Percentiles rank a stretch among this genome's conserved stretches.
These are phyloP conservation scores for Euglossa dilemma DNA, from an alignment of 1,140 invertebrate species.

Conservation along the genomic window DNA sequence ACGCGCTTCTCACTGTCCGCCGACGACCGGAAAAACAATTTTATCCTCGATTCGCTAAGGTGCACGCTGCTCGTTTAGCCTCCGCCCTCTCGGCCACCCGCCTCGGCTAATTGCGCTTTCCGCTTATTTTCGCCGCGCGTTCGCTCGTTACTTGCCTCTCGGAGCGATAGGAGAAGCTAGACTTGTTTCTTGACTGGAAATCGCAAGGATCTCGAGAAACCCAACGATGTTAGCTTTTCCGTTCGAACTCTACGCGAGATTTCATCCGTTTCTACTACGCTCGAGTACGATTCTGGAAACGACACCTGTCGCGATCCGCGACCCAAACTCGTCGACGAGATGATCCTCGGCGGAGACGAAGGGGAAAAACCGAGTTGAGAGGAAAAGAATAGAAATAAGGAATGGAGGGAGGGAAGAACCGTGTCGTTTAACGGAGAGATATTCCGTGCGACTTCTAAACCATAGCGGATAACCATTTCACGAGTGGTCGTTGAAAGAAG, in stretches of 20 bases:
- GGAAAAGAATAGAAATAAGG: too few species aligned
- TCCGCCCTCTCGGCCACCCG: neutral
- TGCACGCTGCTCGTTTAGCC: neutral
- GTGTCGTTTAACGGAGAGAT: neutral
- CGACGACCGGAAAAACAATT: conserved; percentile 18
- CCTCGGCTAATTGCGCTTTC: neutral
- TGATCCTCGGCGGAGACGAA: neutral
- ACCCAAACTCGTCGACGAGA: neutral
- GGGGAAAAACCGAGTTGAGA: too few species aligned
- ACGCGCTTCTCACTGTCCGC: conserved; percentile 11
- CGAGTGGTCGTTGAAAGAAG: conserved; percentile 36
- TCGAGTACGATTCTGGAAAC: too few species aligned
- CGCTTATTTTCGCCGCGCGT: neutral
- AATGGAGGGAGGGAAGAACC: neutral
- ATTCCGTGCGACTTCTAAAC: conserved; percentile 38
- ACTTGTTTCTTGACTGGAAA: too few species aligned
- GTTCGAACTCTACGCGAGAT: too few species aligned
- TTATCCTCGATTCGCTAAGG: neutral
- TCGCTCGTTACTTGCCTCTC: too few species aligned
- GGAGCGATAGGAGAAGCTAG: too few species aligned
- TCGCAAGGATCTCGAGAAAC: too few species aligned
- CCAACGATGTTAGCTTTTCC: too few species aligned
- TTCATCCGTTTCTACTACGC: too few species aligned
- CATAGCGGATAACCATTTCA: conserved; percentile 45
- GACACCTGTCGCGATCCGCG: neutral